Base-by-base conservation (phyloP, 2,888 invertebrate genomes). In the Atethmia centrago region DNA sequence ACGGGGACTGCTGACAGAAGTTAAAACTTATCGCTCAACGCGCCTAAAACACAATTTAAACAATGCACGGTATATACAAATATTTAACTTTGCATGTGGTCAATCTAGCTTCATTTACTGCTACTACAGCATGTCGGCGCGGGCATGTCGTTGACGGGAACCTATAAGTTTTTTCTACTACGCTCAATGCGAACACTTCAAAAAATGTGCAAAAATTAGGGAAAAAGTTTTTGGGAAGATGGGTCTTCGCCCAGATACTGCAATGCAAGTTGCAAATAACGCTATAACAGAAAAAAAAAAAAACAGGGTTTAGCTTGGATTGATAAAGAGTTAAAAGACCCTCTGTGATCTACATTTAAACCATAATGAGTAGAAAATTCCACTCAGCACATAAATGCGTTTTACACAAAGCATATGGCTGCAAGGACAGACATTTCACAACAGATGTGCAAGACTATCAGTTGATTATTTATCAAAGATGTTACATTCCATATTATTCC, bases 401-500 rank as follows among this genome's bases (percentile, higher is more conserved):
- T 71, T 63, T 45, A 65, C 47, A 79, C n/a, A 66, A 66, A 69
- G 58, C 82, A 80, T 77, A 75, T 82, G 87, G 71, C 66, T 71
- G 64, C 80, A 85, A 85, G 83, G 77, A 75, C 77, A 78, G 61
- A 71, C 66, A 79, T 77, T 77, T 79, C 68, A 53, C 82, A 79
- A 71, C 87, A 86, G 72, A 83, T 85, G 71, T 76, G 70, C 42
- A 36, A 31, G 25, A 63, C 73, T 80, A 74, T 76, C 74, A 71
- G 63, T 77, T 84, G 62, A 69, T 67, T 79, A 74, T 79, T 75
- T 79, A 82, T 82, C 67, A 56, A 66, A 66, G 66, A 77, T 62
- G 74, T 71, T 61, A 63, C 56, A 68, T 64, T 68, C 58, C 49
- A 61, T 74, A 45, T 56, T 69, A 49, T 53, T 72, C 49, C 61